Conservation (phyloP, 2,113 vertebrate species). For the Phocoena phocoena region DNA sequence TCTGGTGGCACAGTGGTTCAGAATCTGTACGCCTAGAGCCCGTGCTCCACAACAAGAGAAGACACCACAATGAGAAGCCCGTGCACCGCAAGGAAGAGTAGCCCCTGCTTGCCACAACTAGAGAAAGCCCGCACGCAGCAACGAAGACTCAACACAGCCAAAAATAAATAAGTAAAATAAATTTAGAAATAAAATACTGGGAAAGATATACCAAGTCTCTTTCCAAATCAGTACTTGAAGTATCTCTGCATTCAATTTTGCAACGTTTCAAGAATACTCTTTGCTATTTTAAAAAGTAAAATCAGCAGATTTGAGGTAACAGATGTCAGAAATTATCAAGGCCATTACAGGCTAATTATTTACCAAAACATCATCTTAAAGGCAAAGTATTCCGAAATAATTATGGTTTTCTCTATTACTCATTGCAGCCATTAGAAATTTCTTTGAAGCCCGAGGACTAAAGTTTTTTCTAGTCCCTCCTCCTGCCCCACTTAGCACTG, state of each 20-base stretch:
- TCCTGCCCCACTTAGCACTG: conserved; percentile 22
- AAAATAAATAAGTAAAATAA: too few species aligned
- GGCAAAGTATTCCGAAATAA: conserved; percentile 31
- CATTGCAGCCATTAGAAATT: conserved; percentile 46
- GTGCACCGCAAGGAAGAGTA: too few species aligned
- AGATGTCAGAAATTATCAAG: conserved; percentile 64
- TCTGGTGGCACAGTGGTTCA: too few species aligned
- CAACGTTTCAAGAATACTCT: conserved; percentile 16
- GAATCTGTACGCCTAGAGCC: too few species aligned
- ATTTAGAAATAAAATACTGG: background rate
- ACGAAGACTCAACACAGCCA: too few species aligned
- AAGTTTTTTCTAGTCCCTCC: background rate
- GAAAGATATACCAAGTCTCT: background rate
- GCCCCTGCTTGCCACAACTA: too few species aligned
- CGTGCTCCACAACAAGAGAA: too few species aligned
- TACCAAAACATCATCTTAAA: conserved; percentile 8
- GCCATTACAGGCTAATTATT: conserved; percentile 50
- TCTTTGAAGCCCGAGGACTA: conserved; percentile 25
- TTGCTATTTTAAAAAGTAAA: conserved; percentile 63
- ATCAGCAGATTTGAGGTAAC: conserved; percentile 64
- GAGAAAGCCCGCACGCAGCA: too few species aligned
- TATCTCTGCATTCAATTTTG: conserved; percentile 46
- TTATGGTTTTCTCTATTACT: conserved; percentile 53
- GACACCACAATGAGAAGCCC: too few species aligned
- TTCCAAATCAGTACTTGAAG: conserved; percentile 29